Evolutionary conservation across 2,888 invertebrate species (phyloP), one percentile per base, ranked within the genome.

Genomic region (Conops quadrifasciatus): DNA sequence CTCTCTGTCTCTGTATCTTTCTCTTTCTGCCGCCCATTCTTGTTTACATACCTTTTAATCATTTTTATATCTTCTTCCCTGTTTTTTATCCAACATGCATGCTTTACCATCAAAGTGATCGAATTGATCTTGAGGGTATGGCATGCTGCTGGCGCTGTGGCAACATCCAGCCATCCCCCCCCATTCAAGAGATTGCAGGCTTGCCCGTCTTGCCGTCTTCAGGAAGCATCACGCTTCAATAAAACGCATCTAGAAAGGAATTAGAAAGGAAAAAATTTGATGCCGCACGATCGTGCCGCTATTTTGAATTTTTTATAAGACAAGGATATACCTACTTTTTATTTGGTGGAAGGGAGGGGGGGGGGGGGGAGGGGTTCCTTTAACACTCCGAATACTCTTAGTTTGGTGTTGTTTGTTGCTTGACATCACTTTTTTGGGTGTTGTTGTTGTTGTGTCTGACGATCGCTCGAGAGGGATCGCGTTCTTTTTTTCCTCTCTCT

Each of bases 231-330:
- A n/a, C n/a, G n/a, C n/a, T n/a, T n/a, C n/a, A 68, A 62, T 47
- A 51, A 43, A 68, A 51, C 21, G 58, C 58, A 56, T 56, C 47
- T 45, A 58, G 30, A 67, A 58, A 58, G 45, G 56, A 43, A 36
- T 60, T 28, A 28, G 26, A 60, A 60, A 30, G 36, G 4, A 30
- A 30, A 60, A 3, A 30, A 60, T 26, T n/a, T 30, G 19, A 36
- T 43, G 19, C 62, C 36, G 11, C 43, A 36, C 36, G 36, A 36
- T 36, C 36, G 36, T 36, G 4, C 9, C 36, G 4, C 5, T 36
- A 36, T 36, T 36, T 36, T 36, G 36, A 36, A 47, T 51, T 51
- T 51, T 51, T 51, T 51, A 5, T 51, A 51, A 7, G 36, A 36
- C 36, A 36, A 36, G 36, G 36, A 36, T 36, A 36, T 36, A 9